Evolutionary conservation across 2,888 invertebrate genomes (phyloP).

Genomic region (Drosophila maculinotata): DNA sequence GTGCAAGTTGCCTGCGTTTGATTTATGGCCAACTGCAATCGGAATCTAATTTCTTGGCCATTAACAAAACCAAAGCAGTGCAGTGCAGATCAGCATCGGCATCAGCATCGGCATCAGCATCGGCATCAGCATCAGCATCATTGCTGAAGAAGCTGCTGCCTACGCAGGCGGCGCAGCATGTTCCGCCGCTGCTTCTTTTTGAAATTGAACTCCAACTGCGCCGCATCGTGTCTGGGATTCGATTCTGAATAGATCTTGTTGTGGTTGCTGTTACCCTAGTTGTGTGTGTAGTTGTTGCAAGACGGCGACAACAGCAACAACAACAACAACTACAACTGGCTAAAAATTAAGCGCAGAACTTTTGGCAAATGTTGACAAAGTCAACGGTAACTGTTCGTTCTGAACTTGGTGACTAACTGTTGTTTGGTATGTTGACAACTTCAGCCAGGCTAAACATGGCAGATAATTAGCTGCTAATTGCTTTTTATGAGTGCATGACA

Average conservation of each 20-base stretch:
- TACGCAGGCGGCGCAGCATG: constrained; percentile 64
- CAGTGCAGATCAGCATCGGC: constrained; percentile 22
- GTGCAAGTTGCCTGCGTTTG: constrained; percentile 62
- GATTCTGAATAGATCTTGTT: constrained; percentile 26
- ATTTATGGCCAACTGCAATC: constrained; percentile 76
- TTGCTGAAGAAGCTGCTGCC: constrained; percentile 38
- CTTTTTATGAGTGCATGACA: constrained; percentile 48
- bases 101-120: constrained; percentile 15
- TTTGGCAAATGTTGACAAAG: constrained; percentile 72
- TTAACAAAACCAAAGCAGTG: constrained; percentile 69
- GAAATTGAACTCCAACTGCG: constrained; percentile 55
- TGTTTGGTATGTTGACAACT: constrained; percentile 53
- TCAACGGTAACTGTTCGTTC: constrained; percentile 58
- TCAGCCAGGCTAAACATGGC: constrained; percentile 43
- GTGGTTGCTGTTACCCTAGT: constrained; percentile 18
- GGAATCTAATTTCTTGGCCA: constrained; percentile 79
- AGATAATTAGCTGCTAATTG: constrained; percentile 73
- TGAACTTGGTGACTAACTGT: constrained; percentile 64
- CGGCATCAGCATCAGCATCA: constrained; percentile 11
- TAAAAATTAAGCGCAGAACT: constrained; percentile 56
- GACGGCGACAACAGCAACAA: constrained; percentile 2
- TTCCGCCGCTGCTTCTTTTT: constrained; percentile 37
- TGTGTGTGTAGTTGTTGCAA: constrained; percentile 12
- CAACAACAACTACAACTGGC: constrained; percentile 33
- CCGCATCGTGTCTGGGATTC: constrained; percentile 24